Percentiles rank a stretch among this genome's conserved stretches.
These are phyloP conservation scores for Apis florea DNA, from an alignment of 1,140 invertebrate species.

Conservation along the genomic window DNA sequence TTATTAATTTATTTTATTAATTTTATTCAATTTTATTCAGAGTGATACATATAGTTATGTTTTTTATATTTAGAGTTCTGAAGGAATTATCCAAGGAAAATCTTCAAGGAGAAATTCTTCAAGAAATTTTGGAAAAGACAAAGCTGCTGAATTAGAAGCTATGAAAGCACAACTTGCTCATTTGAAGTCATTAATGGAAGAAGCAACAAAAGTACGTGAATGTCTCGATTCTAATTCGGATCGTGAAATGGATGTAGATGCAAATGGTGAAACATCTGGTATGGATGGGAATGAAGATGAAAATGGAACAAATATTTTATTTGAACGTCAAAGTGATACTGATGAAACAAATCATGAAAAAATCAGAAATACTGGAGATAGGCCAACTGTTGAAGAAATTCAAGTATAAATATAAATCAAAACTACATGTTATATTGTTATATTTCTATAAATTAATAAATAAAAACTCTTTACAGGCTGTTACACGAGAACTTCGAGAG, in stretches of 20 bases:
- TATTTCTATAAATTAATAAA: not conserved
- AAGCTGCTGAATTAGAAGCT: slow-evolving; percentile 73
- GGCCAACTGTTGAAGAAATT: slow-evolving; percentile 68
- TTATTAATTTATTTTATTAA: slow-evolving; percentile 13
- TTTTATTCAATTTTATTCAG: not conserved
- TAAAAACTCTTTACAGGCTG: slow-evolving; percentile 57
- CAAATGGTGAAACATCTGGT: slow-evolving; percentile 52
- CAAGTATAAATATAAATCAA: slow-evolving; percentile 56
- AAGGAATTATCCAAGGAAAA: slow-evolving; percentile 19
- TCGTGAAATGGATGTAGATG: slow-evolving; percentile 60
- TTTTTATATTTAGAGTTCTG: slow-evolving; percentile 64
- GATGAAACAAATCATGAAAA: slow-evolving; percentile 61
- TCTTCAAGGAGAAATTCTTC: slow-evolving; percentile 34
- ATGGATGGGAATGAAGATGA: slow-evolving; percentile 56
- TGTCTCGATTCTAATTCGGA: slow-evolving; percentile 62
- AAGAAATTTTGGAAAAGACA: slow-evolving; percentile 67
- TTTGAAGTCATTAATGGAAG: slow-evolving; percentile 75
- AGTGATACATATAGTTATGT: not conserved
- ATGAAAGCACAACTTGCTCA: slow-evolving; percentile 76
- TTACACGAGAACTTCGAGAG: slow-evolving; percentile 75
- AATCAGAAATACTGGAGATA: slow-evolving; percentile 49
- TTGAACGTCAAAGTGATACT: slow-evolving; percentile 63
- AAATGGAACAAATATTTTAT: slow-evolving; percentile 47
- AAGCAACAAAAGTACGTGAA: slow-evolving; percentile 68
- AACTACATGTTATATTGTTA: not conserved